Conservation (phyloP, 2,113 vertebrate genomes). For the Perca schrenkii region DNA sequence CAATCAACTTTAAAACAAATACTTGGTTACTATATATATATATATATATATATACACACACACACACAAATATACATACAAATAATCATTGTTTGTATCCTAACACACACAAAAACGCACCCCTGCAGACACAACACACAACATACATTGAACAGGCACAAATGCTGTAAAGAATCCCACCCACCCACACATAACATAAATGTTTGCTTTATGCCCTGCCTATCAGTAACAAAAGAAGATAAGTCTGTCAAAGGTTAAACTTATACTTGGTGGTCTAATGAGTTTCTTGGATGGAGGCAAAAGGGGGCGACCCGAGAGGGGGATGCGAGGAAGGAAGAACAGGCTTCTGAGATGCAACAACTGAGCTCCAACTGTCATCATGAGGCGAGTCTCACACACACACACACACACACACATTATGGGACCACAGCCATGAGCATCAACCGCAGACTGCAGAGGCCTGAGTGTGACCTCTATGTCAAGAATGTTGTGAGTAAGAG, state of each 20-base stretch:
- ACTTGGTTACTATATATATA: no score
- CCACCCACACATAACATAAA: background rate
- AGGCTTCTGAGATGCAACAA: conserved; percentile 54
- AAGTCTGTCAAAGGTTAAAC: background rate
- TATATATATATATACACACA: no score
- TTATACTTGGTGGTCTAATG: background rate
- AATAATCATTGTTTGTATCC: background rate
- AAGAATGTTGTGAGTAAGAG: conserved; percentile 71
- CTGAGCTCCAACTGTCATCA: conserved; percentile 49
- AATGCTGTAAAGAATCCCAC: background rate
- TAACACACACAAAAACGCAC: background rate
- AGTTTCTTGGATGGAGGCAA: conserved; percentile 14
- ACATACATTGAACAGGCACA: no score
- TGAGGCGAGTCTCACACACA: background rate
- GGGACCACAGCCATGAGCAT: conserved; percentile 31
- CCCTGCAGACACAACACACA: background rate
- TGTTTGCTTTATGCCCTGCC: background rate
- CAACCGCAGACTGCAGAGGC: conserved; percentile 41
- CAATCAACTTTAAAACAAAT: background rate
- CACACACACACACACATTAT: background rate
- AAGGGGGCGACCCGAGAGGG: background rate
- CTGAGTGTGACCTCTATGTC: conserved; percentile 60
- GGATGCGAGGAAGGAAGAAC: conserved; percentile 18
- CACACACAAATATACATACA: no score
- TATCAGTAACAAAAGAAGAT: no score